A percentile compares a stretch with the other conserved stretches of the same genome.
Conservation (phyloP, 2,888 invertebrate species). For the Acronicta psi region DNA sequence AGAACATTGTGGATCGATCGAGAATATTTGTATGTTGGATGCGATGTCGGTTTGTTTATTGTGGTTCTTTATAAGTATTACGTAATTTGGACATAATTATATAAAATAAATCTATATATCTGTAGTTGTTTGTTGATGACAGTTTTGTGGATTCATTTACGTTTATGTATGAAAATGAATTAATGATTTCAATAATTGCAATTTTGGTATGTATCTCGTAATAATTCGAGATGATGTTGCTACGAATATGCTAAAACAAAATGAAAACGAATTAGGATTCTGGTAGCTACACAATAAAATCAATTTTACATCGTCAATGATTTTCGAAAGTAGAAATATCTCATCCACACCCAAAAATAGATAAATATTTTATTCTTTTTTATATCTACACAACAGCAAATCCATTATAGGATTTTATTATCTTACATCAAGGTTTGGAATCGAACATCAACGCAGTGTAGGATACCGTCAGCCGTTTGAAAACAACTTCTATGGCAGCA, state of each 20-base stretch:
- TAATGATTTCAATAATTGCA: background rate
- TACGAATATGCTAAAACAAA: background rate
- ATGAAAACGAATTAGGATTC: background rate
- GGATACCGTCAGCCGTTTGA: conserved; percentile 54
- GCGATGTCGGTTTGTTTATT: conserved; percentile 3
- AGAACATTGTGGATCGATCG: conserved; percentile 73
- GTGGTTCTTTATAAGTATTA: conserved; percentile 1
- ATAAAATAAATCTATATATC: conserved; percentile 11
- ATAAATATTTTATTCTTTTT: conserved; percentile 73
- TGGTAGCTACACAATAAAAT: background rate
- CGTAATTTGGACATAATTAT: too few species aligned
- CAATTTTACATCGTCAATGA: conserved; percentile 27
- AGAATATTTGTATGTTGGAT: conserved; percentile 19
- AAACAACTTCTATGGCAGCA: conserved; percentile 67
- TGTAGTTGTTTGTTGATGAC: conserved; percentile 19
- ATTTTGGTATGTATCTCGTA: background rate
- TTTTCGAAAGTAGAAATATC: conserved; percentile 46
- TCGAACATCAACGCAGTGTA: conserved; percentile 70
- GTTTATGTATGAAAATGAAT: background rate
- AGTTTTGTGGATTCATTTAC: conserved; percentile 10
- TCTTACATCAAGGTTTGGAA: conserved; percentile 81
- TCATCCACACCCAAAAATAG: conserved; percentile 66
- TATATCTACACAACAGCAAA: conserved; percentile 75
- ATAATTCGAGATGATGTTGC: background rate
- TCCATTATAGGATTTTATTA: conserved; percentile 85